A percentile compares a stretch with the other conserved stretches of the same genome.
phyloP scores from a whole-genome alignment of 1,140 invertebrate genomes.

The Ceratina calcarata region DNA sequence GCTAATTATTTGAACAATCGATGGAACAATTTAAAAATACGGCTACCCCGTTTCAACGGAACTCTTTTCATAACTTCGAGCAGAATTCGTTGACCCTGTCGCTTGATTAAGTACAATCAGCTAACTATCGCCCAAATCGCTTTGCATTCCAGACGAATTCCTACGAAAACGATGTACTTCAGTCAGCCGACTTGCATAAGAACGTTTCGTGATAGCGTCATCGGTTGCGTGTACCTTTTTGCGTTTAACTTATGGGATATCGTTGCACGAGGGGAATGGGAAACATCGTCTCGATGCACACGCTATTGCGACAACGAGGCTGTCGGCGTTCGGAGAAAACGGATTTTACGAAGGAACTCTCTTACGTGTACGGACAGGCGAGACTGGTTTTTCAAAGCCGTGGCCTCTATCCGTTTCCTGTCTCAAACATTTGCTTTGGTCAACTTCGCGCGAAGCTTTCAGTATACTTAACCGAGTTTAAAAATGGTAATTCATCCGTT shows the following conservation, averaged over 20 bases:
- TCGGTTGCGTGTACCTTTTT: constrained; percentile 34
- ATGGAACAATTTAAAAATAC: constrained; percentile 2
- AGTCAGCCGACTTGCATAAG: constrained; percentile 22
- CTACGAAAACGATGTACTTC: constrained; percentile 28
- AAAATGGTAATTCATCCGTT: neutral
- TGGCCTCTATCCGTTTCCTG: no score
- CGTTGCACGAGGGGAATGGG: constrained; percentile 37
- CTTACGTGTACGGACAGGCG: neutral
- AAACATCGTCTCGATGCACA: constrained; percentile 18
- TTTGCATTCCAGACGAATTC: constrained; percentile 32
- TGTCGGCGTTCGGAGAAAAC: neutral
- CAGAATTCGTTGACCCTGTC: no score
- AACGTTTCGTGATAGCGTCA: constrained; percentile 39
- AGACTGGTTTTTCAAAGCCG: neutral
- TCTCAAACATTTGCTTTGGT: neutral
- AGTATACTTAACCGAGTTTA: neutral
- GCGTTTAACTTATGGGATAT: neutral
- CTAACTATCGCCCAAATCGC: neutral
- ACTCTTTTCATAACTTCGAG: neutral
- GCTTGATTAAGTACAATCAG: constrained; percentile 11
- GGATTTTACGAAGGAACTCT: constrained; percentile 15
- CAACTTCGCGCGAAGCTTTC: neutral
- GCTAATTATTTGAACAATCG: neutral
- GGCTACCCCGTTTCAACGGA: neutral
- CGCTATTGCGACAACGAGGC: constrained; percentile 7